Evolutionary conservation across 1,140 invertebrate species (phyloP).

Genomic region (Anastrepha ludens): DNA sequence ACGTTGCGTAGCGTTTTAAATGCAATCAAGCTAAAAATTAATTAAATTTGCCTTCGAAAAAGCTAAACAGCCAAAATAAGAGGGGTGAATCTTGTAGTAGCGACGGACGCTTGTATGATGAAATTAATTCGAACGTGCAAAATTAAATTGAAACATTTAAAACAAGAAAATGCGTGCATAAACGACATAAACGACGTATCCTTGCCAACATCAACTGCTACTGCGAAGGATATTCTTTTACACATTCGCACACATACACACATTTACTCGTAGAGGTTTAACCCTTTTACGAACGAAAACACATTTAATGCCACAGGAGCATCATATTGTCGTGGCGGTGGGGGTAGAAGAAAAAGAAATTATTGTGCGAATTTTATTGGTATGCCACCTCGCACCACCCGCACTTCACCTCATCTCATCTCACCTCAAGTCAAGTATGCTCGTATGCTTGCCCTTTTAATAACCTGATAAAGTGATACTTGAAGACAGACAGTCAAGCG

Average conservation of each 20-base stretch:
- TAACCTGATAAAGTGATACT: conserved; percentile 53
- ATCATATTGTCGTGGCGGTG: neutral
- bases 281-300: conserved; percentile 3
- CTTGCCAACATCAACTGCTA: conserved; percentile 12
- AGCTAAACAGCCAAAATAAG: neutral
- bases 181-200: conserved; percentile 9
- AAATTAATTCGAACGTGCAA: conserved; percentile 59
- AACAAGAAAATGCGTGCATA: conserved; percentile 54
- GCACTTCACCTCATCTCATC: neutral
- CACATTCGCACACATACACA: neutral
- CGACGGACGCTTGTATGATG: neutral
- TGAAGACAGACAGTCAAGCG: conserved; percentile 34
- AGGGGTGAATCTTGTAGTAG: neutral
- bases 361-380: conserved; percentile 47
- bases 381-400: neutral
- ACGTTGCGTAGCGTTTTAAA: conserved; percentile 66
- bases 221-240: neutral
- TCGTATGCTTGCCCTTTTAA: conserved; percentile 38
- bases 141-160: conserved; percentile 59
- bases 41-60: conserved; percentile 69
- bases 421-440: neutral
- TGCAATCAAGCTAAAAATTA: conserved; percentile 74
- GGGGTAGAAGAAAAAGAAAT: neutral
- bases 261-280: neutral
- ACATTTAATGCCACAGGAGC: neutral